A percentile compares a stretch with the other conserved stretches of the same genome.
Evolutionary conservation across 2,113 vertebrate species (phyloP).

Genomic region (Cebidichthys violaceus): DNA sequence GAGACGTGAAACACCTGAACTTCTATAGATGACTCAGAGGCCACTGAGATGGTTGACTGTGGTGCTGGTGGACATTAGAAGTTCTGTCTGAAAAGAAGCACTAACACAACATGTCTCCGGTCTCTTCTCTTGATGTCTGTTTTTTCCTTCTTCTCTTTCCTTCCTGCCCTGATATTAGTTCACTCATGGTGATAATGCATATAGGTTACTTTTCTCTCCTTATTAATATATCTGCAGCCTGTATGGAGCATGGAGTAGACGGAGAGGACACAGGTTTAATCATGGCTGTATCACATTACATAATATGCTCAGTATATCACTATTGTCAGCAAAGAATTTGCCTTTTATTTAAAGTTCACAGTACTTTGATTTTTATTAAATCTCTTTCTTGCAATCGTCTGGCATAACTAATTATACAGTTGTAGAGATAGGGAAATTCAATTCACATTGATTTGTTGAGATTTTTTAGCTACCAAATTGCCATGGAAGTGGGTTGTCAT

Average conservation of each 20-base stretch:
- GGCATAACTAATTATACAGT: constrained; percentile 25
- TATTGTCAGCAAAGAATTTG: neutral
- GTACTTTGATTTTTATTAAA: neutral
- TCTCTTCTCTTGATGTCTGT: constrained; percentile 4
- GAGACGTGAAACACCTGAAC: constrained; percentile 45
- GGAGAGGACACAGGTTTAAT: constrained; percentile 2
- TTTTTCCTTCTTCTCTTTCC: neutral
- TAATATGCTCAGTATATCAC: neutral
- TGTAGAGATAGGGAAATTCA: constrained; percentile 19
- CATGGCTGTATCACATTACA: neutral
- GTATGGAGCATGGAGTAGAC: constrained; percentile 15
- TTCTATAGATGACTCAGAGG: constrained; percentile 21
- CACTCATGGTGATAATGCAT: neutral
- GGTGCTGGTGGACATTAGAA: neutral
- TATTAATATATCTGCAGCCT: constrained; percentile 13
- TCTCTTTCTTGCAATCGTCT: neutral
- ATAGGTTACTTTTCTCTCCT: constrained; percentile 12
- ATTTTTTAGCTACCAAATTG: constrained; percentile 33
- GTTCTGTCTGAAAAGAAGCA: neutral
- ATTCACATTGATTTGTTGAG: constrained; percentile 35
- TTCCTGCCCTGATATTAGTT: neutral
- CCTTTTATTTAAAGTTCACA: constrained; percentile 15
- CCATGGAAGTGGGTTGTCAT: constrained; percentile 55
- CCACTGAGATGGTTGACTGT: constrained; percentile 14
- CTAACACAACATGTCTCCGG: neutral